These are phyloP conservation scores for Sclerodermus sp. DNA, from an alignment of 2,888 invertebrate species.

Conservation along the genomic window DNA sequence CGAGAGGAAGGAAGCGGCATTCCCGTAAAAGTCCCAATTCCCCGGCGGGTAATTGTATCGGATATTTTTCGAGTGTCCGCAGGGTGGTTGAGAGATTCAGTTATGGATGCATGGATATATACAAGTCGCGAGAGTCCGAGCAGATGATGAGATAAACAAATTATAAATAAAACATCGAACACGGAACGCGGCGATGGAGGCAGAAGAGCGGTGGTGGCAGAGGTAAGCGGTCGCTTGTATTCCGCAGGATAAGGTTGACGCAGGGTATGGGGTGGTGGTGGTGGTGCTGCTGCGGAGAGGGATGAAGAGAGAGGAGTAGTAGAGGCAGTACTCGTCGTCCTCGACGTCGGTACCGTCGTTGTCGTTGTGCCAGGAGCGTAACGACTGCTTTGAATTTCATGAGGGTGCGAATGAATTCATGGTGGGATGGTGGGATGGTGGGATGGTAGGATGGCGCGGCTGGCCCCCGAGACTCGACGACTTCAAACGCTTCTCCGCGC, in stretches of 20 bases:
- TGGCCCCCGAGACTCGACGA: conserved; percentile 33
- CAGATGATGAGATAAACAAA: conserved; percentile 45
- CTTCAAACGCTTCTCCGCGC: conserved; percentile 23
- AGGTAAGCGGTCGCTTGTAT: conserved; percentile 3
- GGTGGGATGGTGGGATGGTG: conserved; percentile 37
- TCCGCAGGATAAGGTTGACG: neutral
- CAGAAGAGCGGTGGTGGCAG: conserved; percentile 7
- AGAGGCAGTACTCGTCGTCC: conserved; percentile 4
- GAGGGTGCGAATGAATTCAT: conserved; percentile 48
- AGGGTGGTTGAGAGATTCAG: no score
- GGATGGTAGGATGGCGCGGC: conserved; percentile 34
- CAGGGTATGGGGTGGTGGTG: conserved; percentile 5
- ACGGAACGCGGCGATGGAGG: conserved; percentile 5
- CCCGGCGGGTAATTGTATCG: no score
- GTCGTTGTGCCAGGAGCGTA: conserved; percentile 44
- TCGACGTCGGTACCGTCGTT: conserved; percentile 21
- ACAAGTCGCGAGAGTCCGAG: conserved; percentile 23
- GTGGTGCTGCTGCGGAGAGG: no score
- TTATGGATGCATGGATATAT: neutral
- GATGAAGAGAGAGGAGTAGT: no score
- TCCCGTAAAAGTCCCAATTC: no score
- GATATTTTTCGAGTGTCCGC: no score
- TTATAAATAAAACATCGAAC: conserved; percentile 53
- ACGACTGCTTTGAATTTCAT: conserved; percentile 56
- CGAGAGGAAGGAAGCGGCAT: neutral